A percentile compares a stretch with the other conserved stretches of the same genome.
These are phyloP conservation scores for Actias luna DNA, from an alignment of 2,888 invertebrate genomes.

Conservation along the genomic window DNA sequence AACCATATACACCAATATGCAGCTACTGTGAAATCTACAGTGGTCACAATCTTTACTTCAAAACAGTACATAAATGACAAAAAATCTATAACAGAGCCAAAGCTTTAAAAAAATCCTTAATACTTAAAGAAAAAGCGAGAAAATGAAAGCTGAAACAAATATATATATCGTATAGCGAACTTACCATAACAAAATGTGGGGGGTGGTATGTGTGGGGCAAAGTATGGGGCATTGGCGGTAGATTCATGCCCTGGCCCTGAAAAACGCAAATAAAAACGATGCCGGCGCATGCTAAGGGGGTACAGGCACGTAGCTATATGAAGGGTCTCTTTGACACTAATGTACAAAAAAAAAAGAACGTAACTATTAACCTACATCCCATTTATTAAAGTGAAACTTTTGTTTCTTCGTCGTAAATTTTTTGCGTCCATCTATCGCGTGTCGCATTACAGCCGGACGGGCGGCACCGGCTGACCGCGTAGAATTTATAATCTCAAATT, in stretches of 20 bases:
- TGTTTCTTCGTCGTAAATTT: too few species aligned
- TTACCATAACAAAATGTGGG: constrained; percentile 81
- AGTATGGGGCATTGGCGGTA: constrained; percentile 78
- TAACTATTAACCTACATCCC: too few species aligned
- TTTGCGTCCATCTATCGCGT: too few species aligned
- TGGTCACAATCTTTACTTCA: background rate
- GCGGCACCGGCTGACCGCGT: too few species aligned
- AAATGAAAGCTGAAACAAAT: constrained; percentile 27
- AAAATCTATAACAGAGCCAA: constrained; percentile 20
- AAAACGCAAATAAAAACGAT: constrained; percentile 68
- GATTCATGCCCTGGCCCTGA: constrained; percentile 79
- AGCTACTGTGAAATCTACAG: background rate
- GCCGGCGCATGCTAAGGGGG: constrained; percentile 75
- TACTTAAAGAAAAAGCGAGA: constrained; percentile 19
- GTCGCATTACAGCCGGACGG: too few species aligned
- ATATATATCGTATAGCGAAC: constrained; percentile 46
- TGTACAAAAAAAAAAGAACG: too few species aligned
- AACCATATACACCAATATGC: too few species aligned
- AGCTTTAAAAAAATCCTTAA: constrained; percentile 29
- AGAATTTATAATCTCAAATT: too few species aligned
- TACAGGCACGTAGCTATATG: constrained; percentile 14
- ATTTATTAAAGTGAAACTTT: too few species aligned
- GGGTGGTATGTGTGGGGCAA: constrained; percentile 80
- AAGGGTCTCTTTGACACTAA: background rate
- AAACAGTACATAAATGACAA: background rate